Base-by-base conservation (phyloP, 1,140 invertebrate genomes). In the Melanaphis sacchari region DNA sequence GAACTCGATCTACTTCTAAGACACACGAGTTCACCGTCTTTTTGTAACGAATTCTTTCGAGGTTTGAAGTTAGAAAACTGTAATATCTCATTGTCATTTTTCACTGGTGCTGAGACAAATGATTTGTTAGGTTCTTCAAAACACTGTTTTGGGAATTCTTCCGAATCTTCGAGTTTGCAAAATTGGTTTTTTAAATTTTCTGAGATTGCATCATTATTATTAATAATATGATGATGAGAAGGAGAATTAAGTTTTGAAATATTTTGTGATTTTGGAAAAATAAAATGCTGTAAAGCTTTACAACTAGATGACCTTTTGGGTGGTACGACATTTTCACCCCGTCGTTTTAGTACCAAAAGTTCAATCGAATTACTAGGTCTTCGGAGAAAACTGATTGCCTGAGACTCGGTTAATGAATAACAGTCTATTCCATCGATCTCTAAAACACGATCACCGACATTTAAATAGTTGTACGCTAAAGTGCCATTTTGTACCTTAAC, bases 401-500 rank as follows among this genome's bases (percentile, higher is more conserved):
- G 92, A 21, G 84, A 59, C n/a, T 89, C 82, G 9, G 87, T 52
- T 31, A 94, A 90, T 0, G 49, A 84, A 26, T 89, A 54, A 43
- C 93, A 92, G n/a, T 94, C 94, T 40, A 92, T 88, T 22, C 91
- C 92, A n/a, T 94, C 94, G 38, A 94, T 94, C 52, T 94, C 90
- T 31, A 94, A 46, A 9, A 94, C 40, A 43, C 91, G 93, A 59
- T 94, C 94, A 2, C 94, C 94, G 18, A 94, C 90, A n/a, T 88
- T 85, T 66, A 94, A 84, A 91, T 94, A 94, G 43, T 94, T 94
- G 21, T 85, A 38, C 15, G 94, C 94, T 81, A 94, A 93, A 24
- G 94, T 93, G 5, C 94, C 94, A 26, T 92, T 76, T 46, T 91
- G 93, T 52, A 94, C 92, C 94, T 94, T 91, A 31, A 93, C 41